Evolutionary conservation across 2,113 vertebrate species (phyloP).

Genomic region (Leucopsar rothschildi): DNA sequence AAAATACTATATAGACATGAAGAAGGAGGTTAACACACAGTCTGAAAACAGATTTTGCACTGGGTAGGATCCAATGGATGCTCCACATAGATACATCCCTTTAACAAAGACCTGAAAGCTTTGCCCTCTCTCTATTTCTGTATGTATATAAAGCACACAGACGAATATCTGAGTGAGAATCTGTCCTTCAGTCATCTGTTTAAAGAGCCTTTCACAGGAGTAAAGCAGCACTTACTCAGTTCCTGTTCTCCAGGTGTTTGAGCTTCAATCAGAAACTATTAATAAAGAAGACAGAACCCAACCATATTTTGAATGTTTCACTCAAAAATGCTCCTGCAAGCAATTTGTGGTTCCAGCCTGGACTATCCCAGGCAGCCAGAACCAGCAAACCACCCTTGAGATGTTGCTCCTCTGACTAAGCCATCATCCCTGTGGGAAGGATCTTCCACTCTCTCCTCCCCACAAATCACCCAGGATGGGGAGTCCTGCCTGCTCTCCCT

Average conservation of each 20-base stretch:
- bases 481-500: not conserved
- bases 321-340: not conserved
- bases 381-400: not conserved
- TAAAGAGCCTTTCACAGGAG: not conserved
- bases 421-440: not conserved
- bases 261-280: not conserved
- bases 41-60: not conserved
- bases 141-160: not conserved
- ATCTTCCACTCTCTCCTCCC: not conserved
- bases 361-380: not conserved
- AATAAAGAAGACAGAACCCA: not conserved
- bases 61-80: not conserved
- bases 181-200: not conserved
- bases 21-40: not conserved
- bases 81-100: not conserved
- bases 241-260: not conserved
- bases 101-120: not conserved
- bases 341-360: not conserved
- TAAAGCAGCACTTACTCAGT: not conserved
- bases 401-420: not conserved
- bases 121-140: not conserved
- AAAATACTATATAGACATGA: not conserved
- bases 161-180: not conserved
- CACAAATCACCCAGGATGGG: not conserved
- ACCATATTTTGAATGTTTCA: not conserved